phyloP scores from a whole-genome alignment of 2,888 invertebrate genomes.

The Tetrapedia diversipes region DNA sequence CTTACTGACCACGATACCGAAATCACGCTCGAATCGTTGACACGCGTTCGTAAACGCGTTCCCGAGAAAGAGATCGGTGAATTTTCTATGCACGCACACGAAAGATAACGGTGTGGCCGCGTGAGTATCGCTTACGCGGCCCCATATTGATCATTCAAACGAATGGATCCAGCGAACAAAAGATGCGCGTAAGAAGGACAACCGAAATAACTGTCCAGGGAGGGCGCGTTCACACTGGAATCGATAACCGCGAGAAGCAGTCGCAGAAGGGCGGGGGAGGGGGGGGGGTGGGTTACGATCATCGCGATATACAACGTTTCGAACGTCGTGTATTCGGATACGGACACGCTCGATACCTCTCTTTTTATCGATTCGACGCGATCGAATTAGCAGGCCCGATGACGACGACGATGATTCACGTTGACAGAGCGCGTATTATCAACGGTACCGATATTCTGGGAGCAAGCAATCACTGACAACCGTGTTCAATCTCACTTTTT shows the following conservation, averaged over 20 bases:
- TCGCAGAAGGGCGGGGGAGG: constrained; percentile 55
- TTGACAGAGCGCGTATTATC: constrained; percentile 1
- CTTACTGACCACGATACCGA: background rate
- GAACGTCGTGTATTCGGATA: constrained; percentile 35
- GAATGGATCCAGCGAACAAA: constrained; percentile 45
- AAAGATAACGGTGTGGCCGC: background rate
- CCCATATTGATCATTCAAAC: constrained; percentile 49
- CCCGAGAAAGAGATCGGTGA: background rate
- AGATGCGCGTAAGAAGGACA: constrained; percentile 46
- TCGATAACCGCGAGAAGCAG: constrained; percentile 72
- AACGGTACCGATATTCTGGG: background rate
- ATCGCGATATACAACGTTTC: constrained; percentile 50
- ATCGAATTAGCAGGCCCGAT: background rate
- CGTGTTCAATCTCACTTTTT: constrained; percentile 3
- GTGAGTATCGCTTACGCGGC: background rate
- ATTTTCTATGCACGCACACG: background rate
- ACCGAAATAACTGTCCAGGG: constrained; percentile 59
- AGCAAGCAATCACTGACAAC: background rate
- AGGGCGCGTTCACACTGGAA: constrained; percentile 72
- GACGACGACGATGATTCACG: too few relatives aligned
- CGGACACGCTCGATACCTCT: background rate
- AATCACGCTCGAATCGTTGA: constrained; percentile 1
- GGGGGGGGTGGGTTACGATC: constrained; percentile 57
- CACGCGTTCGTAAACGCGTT: constrained; percentile 5
- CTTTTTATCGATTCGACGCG: constrained; percentile 13